These are phyloP conservation scores for Drosophila borealis DNA, from an alignment of 2,888 invertebrate species.

Conservation along the genomic window DNA sequence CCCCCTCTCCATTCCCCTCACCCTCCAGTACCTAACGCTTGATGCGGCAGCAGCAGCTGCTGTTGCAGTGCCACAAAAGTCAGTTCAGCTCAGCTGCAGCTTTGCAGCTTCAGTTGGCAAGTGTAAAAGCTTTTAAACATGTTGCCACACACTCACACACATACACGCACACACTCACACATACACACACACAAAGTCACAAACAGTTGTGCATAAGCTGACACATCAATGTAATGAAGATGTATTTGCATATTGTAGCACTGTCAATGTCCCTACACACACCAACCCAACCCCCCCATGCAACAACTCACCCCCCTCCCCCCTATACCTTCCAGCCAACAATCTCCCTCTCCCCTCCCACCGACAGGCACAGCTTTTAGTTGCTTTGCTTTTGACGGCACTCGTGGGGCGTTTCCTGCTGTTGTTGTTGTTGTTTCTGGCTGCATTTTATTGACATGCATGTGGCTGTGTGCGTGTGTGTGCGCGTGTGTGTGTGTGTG, in stretches of 20 bases:
- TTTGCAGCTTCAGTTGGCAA: conserved; percentile 64
- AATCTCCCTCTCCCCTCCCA: neutral
- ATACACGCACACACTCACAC: conserved; percentile 5
- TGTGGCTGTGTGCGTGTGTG: conserved; percentile 19
- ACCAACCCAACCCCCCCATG: neutral
- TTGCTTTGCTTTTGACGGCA: conserved; percentile 67
- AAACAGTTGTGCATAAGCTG: conserved; percentile 72
- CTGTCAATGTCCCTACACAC: conserved; percentile 55
- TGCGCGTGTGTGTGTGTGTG: conserved; percentile 9
- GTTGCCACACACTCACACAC: conserved; percentile 48
- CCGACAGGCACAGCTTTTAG: conserved; percentile 42
- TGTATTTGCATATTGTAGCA: conserved; percentile 79
- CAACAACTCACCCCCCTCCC: neutral
- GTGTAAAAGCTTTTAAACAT: conserved; percentile 79
- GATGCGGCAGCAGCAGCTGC: conserved; percentile 25
- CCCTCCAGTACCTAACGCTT: neutral
- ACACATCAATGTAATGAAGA: conserved; percentile 80
- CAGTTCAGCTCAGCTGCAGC: conserved; percentile 50
- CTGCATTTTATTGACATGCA: conserved; percentile 72
- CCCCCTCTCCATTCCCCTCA: too few species aligned
- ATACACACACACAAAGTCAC: neutral
- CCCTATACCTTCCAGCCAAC: neutral
- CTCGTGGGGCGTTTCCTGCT: conserved; percentile 41
- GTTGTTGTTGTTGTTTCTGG: conserved; percentile 35
- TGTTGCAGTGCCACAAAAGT: conserved; percentile 65